Evolutionary conservation across 2,113 vertebrate species (phyloP).

Genomic region (Centropus bengalensis): DNA sequence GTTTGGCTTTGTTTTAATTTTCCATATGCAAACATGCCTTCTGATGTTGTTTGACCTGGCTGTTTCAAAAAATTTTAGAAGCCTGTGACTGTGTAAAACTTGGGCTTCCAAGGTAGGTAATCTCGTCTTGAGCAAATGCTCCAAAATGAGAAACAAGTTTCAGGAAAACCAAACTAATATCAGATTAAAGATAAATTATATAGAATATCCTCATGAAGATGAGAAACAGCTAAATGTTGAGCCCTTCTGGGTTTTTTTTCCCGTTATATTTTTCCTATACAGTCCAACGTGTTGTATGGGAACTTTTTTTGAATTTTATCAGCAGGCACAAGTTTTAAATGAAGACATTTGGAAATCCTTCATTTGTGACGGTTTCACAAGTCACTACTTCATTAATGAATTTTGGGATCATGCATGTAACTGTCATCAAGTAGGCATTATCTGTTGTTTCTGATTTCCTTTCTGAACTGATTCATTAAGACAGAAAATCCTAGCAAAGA

Average conservation of each 20-base stretch:
- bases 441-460: neutral
- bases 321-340: neutral
- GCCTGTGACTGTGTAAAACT: neutral
- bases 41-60: neutral
- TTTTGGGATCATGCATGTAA: neutral
- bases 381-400: neutral
- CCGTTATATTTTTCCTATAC: neutral
- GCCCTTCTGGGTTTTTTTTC: neutral
- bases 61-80: neutral
- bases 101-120: neutral
- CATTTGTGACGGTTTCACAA: neutral
- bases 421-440: neutral
- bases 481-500: neutral
- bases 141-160: neutral
- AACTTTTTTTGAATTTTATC: neutral
- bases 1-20: neutral
- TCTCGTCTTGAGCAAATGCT: neutral
- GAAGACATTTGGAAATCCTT: neutral
- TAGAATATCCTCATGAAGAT: neutral
- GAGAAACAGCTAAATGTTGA: neutral
- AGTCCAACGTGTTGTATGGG: neutral
- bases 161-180: neutral
- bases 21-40: neutral
- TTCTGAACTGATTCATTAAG: neutral
- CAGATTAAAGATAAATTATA: neutral